Evolutionary conservation across 2,113 vertebrate species (phyloP).

Genomic region (Spilogale gracilis): DNA sequence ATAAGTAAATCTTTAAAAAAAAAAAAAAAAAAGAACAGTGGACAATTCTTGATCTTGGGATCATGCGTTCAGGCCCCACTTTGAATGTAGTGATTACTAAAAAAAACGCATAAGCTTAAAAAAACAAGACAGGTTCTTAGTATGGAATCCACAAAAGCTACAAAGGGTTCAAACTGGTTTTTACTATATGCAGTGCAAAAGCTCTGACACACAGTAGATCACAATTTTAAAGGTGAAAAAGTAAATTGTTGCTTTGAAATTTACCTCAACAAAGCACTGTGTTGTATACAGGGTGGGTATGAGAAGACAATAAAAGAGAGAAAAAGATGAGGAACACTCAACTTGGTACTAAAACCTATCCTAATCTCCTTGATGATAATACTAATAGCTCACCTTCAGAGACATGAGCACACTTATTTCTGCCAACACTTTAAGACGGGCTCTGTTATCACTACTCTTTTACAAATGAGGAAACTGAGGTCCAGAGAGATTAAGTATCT

Average conservation of each 20-base stretch:
- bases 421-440: background rate
- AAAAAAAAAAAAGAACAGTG: background rate
- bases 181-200: slow-evolving; percentile 8
- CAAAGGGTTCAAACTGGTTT: background rate
- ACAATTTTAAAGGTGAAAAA: slow-evolving; percentile 28
- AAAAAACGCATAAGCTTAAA: background rate
- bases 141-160: background rate
- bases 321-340: background rate
- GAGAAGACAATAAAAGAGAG: background rate
- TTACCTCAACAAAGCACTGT: background rate
- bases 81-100: background rate
- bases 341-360: background rate
- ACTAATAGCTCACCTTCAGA: background rate
- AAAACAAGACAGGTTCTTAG: background rate
- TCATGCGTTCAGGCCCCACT: background rate
- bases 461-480: background rate
- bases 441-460: background rate
- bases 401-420: background rate
- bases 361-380: background rate
- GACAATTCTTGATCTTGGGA: background rate
- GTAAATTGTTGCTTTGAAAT: slow-evolving; percentile 4
- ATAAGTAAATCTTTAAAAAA: too few relatives aligned
- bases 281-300: background rate
- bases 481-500: background rate
- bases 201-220: background rate